Percentiles rank a stretch among this genome's conserved stretches.
Conservation (phyloP, 1,140 invertebrate genomes). For the Anastrepha ludens region DNA sequence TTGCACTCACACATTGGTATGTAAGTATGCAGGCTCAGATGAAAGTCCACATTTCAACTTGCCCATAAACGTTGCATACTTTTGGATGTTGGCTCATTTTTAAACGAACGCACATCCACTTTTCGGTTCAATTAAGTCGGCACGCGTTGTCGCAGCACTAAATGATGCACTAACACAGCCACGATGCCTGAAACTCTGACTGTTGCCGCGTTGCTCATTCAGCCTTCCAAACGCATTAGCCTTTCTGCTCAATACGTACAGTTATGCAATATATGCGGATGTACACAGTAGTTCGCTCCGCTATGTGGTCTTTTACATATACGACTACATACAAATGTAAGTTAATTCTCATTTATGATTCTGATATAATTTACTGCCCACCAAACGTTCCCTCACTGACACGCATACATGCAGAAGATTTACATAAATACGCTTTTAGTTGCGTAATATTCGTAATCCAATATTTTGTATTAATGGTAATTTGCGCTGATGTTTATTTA, state of each 20-base stretch:
- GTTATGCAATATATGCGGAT: no score
- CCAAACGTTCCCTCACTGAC: not conserved
- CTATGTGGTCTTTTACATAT: not conserved
- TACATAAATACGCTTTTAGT: constrained; percentile 27
- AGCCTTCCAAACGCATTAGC: not conserved
- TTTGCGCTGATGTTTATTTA: not conserved
- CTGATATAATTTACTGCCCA: constrained; percentile 38
- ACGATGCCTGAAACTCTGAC: not conserved
- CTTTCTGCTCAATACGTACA: not conserved
- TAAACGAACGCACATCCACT: not conserved
- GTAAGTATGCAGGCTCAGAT: not conserved
- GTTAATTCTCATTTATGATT: constrained; percentile 7
- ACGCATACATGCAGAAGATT: not conserved
- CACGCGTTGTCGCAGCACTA: not conserved
- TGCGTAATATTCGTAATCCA: not conserved
- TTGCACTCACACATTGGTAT: not conserved
- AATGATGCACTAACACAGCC: not conserved
- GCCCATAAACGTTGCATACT: not conserved
- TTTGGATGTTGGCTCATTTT: constrained; percentile 14
- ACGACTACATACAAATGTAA: no score
- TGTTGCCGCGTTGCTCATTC: not conserved
- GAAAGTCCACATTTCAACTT: not conserved
- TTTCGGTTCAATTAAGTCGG: constrained; percentile 44
- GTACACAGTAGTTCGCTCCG: not conserved
- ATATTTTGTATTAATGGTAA: constrained; percentile 13